These are phyloP conservation scores for Acrobasis repandana DNA, from an alignment of 2,888 invertebrate genomes.

Conservation along the genomic window DNA sequence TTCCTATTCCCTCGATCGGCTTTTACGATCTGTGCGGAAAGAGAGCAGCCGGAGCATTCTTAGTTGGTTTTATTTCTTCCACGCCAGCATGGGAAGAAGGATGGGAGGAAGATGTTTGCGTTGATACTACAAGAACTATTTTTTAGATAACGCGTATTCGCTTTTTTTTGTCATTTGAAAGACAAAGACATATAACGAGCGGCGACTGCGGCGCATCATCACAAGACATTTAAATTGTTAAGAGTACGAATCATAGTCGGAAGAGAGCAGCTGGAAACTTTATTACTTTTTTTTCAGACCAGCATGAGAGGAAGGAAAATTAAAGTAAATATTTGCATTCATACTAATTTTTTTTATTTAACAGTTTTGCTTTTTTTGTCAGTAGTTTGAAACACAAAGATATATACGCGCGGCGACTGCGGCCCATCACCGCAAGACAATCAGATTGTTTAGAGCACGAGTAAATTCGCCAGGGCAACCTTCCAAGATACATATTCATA, in stretches of 20 bases:
- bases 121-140: too few relatives aligned
- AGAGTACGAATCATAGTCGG: too few relatives aligned
- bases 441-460: constrained; percentile 42
- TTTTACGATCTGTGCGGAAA: too few relatives aligned
- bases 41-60: too few relatives aligned
- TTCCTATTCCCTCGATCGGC: too few relatives aligned
- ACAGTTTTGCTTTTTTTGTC: not conserved
- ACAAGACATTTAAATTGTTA: constrained; percentile 28
- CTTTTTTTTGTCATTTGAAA: not conserved
- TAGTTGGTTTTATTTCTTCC: too few relatives aligned
- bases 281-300: too few relatives aligned
- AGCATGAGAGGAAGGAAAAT: too few relatives aligned
- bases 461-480: constrained; percentile 33
- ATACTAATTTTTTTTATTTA: not conserved
- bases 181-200: constrained; percentile 15
- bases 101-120: too few relatives aligned
- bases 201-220: not conserved
- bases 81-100: too few relatives aligned
- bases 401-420: constrained; percentile 3
- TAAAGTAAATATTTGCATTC: too few relatives aligned
- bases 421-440: constrained; percentile 22
- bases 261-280: too few relatives aligned
- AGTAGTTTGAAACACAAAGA: constrained; percentile 19
- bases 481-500: constrained; percentile 21
- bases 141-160: not conserved